These are phyloP conservation scores for Alces alces DNA, from an alignment of 2,113 vertebrate species.

Conservation along the genomic window DNA sequence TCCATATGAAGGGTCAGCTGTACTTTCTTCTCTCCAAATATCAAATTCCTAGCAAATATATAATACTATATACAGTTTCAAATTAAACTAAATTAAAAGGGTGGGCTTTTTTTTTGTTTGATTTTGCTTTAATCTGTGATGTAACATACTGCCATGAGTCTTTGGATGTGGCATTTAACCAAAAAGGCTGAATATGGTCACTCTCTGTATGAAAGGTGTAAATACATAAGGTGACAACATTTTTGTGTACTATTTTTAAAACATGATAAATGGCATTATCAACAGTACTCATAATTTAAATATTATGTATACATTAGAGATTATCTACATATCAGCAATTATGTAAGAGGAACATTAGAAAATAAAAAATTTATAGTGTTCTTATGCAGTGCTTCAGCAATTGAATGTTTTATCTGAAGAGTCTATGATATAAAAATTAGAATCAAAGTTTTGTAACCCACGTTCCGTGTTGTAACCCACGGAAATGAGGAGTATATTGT, in stretches of 20 bases:
- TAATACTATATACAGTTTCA: neutral
- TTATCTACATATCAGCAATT: neutral
- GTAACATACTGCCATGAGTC: neutral
- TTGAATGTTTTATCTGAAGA: neutral
- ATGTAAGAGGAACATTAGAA: neutral
- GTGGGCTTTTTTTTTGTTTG: accelerated
- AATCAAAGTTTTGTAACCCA: neutral
- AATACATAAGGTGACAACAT: neutral
- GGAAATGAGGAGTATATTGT: neutral
- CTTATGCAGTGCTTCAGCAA: neutral
- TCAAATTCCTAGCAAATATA: neutral
- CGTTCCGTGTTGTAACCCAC: too few species aligned
- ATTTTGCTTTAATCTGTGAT: neutral
- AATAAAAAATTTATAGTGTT: neutral
- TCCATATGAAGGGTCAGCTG: neutral
- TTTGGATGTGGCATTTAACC: neutral
- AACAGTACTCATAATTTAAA: neutral
- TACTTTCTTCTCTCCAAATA: neutral
- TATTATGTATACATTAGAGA: neutral
- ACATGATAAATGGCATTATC: neutral
- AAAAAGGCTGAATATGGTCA: neutral
- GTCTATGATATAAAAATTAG: neutral
- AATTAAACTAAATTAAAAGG: neutral
- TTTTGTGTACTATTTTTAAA: neutral
- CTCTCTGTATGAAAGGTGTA: neutral